phyloP scores from a whole-genome alignment of 2,797 vertebrate species.

The Sternarchorhynchus goeldii region DNA sequence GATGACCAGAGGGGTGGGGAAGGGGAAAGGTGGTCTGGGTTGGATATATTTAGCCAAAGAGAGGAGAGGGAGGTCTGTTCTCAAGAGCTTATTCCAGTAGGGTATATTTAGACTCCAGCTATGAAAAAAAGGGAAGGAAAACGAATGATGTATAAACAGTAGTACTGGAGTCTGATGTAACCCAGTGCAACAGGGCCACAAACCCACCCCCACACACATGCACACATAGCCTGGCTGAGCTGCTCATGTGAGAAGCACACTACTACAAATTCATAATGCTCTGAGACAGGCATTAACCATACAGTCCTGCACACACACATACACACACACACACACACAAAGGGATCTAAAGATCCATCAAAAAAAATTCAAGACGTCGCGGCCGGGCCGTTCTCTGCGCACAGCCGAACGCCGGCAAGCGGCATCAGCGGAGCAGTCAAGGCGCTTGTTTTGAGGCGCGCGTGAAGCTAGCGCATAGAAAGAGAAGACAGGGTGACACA shows the following conservation, averaged over 20 bases:
- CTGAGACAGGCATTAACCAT: conserved; percentile 29
- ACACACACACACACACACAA: conserved; percentile 27
- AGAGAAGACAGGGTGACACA: conserved; percentile 54
- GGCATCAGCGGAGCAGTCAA: no score
- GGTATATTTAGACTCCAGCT: conserved; percentile 75
- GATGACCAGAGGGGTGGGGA: conserved; percentile 32
- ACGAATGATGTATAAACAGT: conserved; percentile 68
- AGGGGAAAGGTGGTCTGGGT: conserved; percentile 54
- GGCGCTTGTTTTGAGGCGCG: neutral
- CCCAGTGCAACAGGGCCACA: conserved; percentile 73
- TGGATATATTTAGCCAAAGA: conserved; percentile 73
- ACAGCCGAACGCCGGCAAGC: neutral
- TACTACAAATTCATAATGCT: conserved; percentile 45
- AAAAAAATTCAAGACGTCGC: conserved; percentile 33
- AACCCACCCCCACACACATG: conserved; percentile 47
- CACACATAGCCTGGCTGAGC: conserved; percentile 29
- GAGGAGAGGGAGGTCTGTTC: conserved; percentile 63
- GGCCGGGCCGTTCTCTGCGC: conserved; percentile 27
- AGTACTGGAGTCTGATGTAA: conserved; percentile 76
- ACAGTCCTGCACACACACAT: conserved; percentile 9
- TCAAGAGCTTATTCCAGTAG: conserved; percentile 77
- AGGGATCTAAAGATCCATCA: neutral
- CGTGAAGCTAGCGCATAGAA: neutral
- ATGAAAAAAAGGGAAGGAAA: conserved; percentile 68
- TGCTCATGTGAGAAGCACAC: conserved; percentile 24